A percentile compares a stretch with the other conserved stretches of the same genome.
Evolutionary conservation across 2,113 vertebrate genomes (phyloP).

Genomic region (Gnathonemus echidnorhynchus): DNA sequence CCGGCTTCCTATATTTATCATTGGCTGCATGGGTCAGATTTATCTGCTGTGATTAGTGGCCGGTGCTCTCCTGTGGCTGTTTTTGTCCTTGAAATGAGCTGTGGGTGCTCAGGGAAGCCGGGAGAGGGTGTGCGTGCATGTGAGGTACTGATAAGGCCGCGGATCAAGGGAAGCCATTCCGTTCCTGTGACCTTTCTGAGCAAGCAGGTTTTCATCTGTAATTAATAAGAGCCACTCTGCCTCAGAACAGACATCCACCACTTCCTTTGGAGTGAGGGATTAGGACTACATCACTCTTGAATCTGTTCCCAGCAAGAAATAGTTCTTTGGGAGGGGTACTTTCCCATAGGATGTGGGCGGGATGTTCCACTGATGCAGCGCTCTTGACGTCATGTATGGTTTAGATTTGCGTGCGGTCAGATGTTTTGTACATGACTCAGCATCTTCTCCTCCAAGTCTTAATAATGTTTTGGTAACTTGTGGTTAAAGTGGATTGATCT

Average conservation of each 20-base stretch:
- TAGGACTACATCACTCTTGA: constrained; percentile 11
- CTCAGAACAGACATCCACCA: constrained; percentile 10
- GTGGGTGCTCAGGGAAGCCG: not conserved
- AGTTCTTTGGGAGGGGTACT: not conserved
- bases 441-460: not conserved
- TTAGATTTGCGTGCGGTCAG: not conserved
- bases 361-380: not conserved
- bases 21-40: not conserved
- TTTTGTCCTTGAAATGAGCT: constrained; percentile 11
- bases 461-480: not conserved
- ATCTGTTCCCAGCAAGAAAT: constrained; percentile 1
- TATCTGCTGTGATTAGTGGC: not conserved
- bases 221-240: constrained; percentile 5
- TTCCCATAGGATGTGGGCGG: not conserved
- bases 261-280: not conserved
- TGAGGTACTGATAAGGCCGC: not conserved
- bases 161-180: not conserved
- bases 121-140: not conserved
- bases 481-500: not conserved
- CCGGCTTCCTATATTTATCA: not conserved
- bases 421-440: not conserved
- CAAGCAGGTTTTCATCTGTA: constrained; percentile 14
- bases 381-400: not conserved
- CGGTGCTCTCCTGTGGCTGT: not conserved
- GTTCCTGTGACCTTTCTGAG: constrained; percentile 6